phyloP scores from a whole-genome alignment of 2,888 invertebrate species.

The Calameuta idolon region DNA sequence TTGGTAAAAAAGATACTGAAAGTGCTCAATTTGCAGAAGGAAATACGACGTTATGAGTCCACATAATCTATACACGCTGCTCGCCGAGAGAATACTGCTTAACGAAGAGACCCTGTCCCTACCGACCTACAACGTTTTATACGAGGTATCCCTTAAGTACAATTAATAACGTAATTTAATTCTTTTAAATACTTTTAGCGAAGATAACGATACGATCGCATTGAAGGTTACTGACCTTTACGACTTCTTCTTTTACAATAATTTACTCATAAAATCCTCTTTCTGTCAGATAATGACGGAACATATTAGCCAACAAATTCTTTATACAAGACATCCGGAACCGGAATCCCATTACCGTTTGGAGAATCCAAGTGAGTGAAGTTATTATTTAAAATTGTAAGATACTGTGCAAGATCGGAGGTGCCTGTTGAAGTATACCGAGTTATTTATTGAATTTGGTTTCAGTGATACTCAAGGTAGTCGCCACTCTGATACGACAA shows the following conservation, averaged over 20 bases:
- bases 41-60: constrained; percentile 99
- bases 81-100: constrained; percentile 91
- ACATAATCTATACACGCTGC: constrained; percentile 96
- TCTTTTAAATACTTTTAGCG: neutral
- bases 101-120: constrained; percentile 91
- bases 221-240: neutral
- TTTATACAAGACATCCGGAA: constrained; percentile 93
- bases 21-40: constrained; percentile 73
- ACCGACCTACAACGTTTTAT: constrained; percentile 97
- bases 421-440: neutral
- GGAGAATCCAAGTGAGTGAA: constrained; percentile 92
- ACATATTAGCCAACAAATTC: constrained; percentile 94
- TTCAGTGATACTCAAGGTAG: constrained; percentile 97
- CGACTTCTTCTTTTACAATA: neutral
- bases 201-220: neutral
- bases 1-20: constrained; percentile 5
- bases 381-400: constrained; percentile 1
- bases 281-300: constrained; percentile 87
- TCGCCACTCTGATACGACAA: constrained; percentile 95
- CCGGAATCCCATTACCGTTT: constrained; percentile 94
- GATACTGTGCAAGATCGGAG: neutral
- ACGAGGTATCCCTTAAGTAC: constrained; percentile 75
- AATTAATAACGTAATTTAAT: constrained; percentile 14
- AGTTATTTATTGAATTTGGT: constrained; percentile 30
- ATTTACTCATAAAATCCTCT: constrained; percentile 3